Base-by-base conservation (phyloP, 1,140 invertebrate species). In the Lycorma delicatula region DNA sequence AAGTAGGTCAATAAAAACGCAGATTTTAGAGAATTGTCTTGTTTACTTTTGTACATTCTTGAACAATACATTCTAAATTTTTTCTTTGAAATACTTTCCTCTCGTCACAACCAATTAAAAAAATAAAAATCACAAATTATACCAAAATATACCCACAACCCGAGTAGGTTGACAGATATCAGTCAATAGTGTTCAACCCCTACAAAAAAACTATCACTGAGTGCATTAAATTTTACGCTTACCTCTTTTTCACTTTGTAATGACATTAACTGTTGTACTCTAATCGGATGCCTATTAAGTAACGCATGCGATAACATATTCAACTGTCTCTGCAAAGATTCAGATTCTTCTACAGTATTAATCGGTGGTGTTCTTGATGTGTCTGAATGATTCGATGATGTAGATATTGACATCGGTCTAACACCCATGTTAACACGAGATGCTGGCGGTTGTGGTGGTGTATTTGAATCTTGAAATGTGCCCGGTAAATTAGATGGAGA, bases 231-330 rank as follows among this genome's bases (percentile, higher is more conserved):
- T 54, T 25, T 27, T 5, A 38, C 16, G 53, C 52, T 63, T 63
- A 77, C 76, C 67, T 77, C 74, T 57, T 71, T 75, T 28, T 74
- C 71, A 29, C 67, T 65, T 47, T 70, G 70, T 36, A 78, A 64
- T 12, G 74, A 70, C 69, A 77, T 72, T 5, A 78, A 70, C 63
- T 77, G 74, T 34, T 77, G 73, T 23, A 76, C 74, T n/a, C 71
- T 68, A 52, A 77, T 71, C 12, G 75, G 74, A 59, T 74, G 73
- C 44, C 72, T 73, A 36, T 74, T 74, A 57, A 71, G 70, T 34
- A 77, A 63, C n/a, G 73, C 69, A 59, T 70, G 70, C 16, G 75
- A 72, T 7, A 78, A 64, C 20, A 64, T 51, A 48, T 62, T 71
- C 41, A 77, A 57, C 69, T 74, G 66, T 16, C 56, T 57, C 36